A percentile compares a stretch with the other conserved stretches of the same genome.
phyloP scores from a whole-genome alignment of 1,140 invertebrate genomes.

The Drosophila nigromelanica region DNA sequence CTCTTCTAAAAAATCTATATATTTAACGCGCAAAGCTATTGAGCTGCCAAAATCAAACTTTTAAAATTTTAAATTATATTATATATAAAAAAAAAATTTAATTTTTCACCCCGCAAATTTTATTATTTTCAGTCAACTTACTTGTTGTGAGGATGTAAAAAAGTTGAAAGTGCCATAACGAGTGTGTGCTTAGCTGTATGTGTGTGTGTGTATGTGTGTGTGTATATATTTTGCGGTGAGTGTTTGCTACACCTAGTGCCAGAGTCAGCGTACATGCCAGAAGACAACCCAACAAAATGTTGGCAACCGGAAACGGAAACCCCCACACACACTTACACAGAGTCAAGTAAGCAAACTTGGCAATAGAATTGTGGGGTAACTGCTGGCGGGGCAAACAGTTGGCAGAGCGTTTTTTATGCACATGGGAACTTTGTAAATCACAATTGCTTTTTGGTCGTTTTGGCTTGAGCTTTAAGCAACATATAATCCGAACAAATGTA shows the following conservation, averaged over 20 bases:
- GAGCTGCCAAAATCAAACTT: no score
- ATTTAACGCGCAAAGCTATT: no score
- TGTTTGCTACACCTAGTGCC: constrained; percentile 41
- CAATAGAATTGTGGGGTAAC: constrained; percentile 11
- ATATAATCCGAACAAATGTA: background rate
- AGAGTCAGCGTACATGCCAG: background rate
- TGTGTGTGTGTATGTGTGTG: background rate
- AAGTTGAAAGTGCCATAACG: no score
- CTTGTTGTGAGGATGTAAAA: background rate
- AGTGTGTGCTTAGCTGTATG: constrained; percentile 9
- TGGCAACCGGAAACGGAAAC: constrained; percentile 42
- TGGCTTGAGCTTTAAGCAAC: background rate
- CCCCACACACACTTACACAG: constrained; percentile 4
- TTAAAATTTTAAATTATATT: no score
- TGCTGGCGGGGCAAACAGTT: background rate
- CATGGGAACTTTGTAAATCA: background rate
- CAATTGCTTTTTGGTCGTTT: background rate
- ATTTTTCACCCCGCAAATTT: no score
- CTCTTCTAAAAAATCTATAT: background rate
- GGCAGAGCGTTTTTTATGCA: background rate
- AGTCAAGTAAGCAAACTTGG: constrained; percentile 7
- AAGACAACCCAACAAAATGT: background rate
- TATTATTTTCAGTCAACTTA: no score
- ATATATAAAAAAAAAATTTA: no score
- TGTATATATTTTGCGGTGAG: constrained; percentile 16